These are phyloP conservation scores for Carassius gibelio DNA, from an alignment of 2,113 vertebrate genomes.

Conservation along the genomic window DNA sequence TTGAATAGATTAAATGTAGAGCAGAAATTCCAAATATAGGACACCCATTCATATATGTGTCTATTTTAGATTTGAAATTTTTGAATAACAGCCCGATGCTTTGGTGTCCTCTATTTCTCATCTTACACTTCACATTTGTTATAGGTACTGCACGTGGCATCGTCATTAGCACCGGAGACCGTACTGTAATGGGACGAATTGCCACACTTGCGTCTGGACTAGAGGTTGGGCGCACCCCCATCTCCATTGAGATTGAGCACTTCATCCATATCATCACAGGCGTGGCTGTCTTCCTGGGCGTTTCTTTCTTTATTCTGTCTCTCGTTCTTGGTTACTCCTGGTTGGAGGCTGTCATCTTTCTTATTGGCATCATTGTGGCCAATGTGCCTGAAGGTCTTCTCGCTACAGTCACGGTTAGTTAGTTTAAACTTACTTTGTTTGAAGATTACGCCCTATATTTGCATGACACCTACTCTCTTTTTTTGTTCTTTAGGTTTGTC, in stretches of 20 bases:
- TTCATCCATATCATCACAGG: conserved; percentile 83
- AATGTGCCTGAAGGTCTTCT: conserved; percentile 82
- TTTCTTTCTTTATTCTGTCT: conserved; percentile 78
- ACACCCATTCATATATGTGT: too few relatives aligned
- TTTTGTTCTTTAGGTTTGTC: conserved; percentile 71
- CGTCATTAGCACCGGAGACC: conserved; percentile 76
- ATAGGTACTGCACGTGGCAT: conserved; percentile 79
- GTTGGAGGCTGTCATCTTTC: conserved; percentile 82
- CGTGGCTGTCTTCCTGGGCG: conserved; percentile 78
- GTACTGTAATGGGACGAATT: conserved; percentile 81
- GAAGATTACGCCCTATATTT: neutral
- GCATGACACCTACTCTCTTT: neutral
- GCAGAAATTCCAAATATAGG: too few relatives aligned
- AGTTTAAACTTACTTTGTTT: neutral
- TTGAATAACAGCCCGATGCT: too few relatives aligned
- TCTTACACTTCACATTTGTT: neutral
- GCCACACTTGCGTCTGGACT: conserved; percentile 80
- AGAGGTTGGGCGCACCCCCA: conserved; percentile 79
- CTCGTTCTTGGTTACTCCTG: conserved; percentile 76
- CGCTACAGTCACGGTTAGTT: conserved; percentile 80
- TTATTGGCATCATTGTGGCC: conserved; percentile 82
- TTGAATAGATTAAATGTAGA: too few relatives aligned
- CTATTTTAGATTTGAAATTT: too few relatives aligned
- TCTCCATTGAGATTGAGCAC: conserved; percentile 79
- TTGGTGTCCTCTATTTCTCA: neutral